These are phyloP conservation scores for Papilio dardanus DNA, from an alignment of 1,140 invertebrate species.

Conservation along the genomic window DNA sequence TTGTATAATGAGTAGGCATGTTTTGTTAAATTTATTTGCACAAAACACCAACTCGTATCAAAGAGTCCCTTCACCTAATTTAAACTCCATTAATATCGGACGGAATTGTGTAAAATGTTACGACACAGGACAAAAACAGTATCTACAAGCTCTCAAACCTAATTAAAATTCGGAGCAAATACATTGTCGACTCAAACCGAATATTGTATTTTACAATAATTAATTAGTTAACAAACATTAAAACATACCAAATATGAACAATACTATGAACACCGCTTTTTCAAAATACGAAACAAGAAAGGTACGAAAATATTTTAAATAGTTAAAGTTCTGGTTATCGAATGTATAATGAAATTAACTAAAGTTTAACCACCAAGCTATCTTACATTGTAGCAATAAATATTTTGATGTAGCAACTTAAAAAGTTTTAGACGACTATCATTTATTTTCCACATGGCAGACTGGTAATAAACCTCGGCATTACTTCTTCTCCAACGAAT, in stretches of 20 bases:
- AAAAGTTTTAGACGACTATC: slow-evolving; percentile 15
- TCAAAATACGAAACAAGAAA: too few species aligned
- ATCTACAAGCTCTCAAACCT: neutral
- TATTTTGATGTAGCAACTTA: neutral
- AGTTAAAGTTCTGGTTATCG: neutral
- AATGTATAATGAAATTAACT: neutral
- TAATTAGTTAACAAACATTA: neutral
- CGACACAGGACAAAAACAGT: slow-evolving; percentile 3
- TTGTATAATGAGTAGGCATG: neutral
- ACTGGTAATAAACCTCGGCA: slow-evolving; percentile 28
- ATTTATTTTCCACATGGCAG: slow-evolving; percentile 34
- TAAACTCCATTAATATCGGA: neutral
- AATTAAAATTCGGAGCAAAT: slow-evolving; percentile 5
- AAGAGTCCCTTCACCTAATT: neutral
- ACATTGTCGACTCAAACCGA: neutral
- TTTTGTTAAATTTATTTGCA: neutral
- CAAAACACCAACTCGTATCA: neutral
- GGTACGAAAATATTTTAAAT: too few species aligned
- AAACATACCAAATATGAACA: neutral
- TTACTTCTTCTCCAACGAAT: slow-evolving; percentile 34
- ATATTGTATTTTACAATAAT: neutral
- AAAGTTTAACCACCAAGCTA: neutral
- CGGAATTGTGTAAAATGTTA: neutral
- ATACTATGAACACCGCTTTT: neutral
- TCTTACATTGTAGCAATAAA: slow-evolving; percentile 1